phyloP scores from a whole-genome alignment of 2,113 vertebrate genomes.

The Oreotragus oreotragus region DNA sequence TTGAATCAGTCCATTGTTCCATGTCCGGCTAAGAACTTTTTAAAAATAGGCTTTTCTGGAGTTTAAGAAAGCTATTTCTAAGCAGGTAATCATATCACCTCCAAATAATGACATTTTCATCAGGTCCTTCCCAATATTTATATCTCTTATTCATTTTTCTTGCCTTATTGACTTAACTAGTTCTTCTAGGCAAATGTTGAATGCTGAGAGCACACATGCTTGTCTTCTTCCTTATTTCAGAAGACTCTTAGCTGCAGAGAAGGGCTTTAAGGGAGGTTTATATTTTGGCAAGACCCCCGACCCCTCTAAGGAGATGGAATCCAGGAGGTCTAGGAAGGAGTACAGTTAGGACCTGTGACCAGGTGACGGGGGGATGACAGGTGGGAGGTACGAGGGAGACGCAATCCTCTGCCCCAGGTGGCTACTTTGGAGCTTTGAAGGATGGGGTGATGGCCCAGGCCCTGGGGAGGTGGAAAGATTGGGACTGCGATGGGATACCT shows the following conservation, averaged over 20 bases:
- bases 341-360: background rate
- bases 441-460: background rate
- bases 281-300: background rate
- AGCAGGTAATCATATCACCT: background rate
- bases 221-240: background rate
- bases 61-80: background rate
- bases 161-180: background rate
- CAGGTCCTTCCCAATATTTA: background rate
- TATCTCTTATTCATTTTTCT: background rate
- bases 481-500: background rate
- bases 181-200: background rate
- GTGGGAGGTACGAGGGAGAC: background rate
- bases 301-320: accelerated
- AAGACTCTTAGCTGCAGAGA: background rate
- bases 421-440: background rate
- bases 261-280: background rate
- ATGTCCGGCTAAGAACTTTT: background rate
- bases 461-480: background rate
- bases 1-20: background rate
- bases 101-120: background rate
- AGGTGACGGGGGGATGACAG: background rate
- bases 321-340: background rate
- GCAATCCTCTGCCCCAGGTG: too few species aligned
- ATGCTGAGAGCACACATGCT: background rate
- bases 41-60: background rate